phyloP scores from a whole-genome alignment of 2,888 invertebrate species.

The Yponomeuta plumbellus region DNA sequence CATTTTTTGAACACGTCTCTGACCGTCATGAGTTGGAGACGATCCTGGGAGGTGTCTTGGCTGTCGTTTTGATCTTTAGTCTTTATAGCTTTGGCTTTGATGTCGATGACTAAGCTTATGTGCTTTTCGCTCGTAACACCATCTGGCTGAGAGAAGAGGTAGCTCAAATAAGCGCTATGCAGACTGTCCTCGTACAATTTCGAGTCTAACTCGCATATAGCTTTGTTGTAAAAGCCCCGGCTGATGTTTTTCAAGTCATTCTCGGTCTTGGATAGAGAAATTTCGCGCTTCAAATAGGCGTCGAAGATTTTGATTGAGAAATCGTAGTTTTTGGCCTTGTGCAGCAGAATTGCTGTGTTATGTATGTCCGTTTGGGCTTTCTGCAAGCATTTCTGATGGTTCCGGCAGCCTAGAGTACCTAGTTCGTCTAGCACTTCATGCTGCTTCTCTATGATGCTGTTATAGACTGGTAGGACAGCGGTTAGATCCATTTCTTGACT shows the following conservation, averaged over 20 bases:
- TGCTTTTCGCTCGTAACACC: constrained; percentile 46
- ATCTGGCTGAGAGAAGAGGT: constrained; percentile 42
- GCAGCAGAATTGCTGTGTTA: constrained; percentile 52
- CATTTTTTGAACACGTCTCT: constrained; percentile 38
- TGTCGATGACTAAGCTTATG: constrained; percentile 59
- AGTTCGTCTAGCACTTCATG: constrained; percentile 42
- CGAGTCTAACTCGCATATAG: constrained; percentile 56
- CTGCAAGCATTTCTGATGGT: constrained; percentile 45
- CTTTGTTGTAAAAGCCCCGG: constrained; percentile 57
- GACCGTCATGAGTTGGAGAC: constrained; percentile 41
- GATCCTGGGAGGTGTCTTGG: constrained; percentile 26
- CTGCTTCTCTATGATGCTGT: constrained; percentile 37
- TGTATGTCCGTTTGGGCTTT: constrained; percentile 59
- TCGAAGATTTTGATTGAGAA: constrained; percentile 53
- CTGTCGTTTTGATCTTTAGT: constrained; percentile 25
- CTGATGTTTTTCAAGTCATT: constrained; percentile 47
- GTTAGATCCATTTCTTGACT: constrained; percentile 32
- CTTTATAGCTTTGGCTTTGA: constrained; percentile 54
- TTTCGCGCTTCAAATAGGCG: constrained; percentile 47
- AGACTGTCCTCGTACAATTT: constrained; percentile 46
- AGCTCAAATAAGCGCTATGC: constrained; percentile 49
- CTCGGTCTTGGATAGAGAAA: constrained; percentile 31
- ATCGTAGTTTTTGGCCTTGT: constrained; percentile 44
- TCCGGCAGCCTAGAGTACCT: constrained; percentile 38
- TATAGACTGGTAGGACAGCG: constrained; percentile 31